phyloP scores from a whole-genome alignment of 2,113 vertebrate genomes.

The Trochalopteron elliotii region DNA sequence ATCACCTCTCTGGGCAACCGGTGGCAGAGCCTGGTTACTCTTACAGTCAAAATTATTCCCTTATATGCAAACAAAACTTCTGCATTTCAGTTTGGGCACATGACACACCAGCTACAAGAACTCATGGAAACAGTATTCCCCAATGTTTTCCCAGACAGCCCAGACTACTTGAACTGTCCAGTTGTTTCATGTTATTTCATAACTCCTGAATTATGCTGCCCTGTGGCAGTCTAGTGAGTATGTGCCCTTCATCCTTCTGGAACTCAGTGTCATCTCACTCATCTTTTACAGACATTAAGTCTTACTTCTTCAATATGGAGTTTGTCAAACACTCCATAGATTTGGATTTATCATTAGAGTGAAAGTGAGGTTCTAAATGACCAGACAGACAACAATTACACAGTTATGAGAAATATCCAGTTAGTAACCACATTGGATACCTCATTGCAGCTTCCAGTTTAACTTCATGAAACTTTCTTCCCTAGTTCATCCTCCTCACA shows the following conservation, averaged over 20 bases:
- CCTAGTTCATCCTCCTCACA: background rate
- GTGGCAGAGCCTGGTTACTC: background rate
- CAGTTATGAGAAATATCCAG: background rate
- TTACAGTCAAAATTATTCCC: background rate
- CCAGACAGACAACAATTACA: background rate
- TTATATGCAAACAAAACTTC: background rate
- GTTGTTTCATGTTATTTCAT: background rate
- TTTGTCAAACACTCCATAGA: background rate
- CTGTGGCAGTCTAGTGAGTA: background rate
- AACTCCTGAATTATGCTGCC: background rate
- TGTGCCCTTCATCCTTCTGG: background rate
- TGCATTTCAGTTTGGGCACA: background rate
- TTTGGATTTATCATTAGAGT: background rate
- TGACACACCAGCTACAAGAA: background rate
- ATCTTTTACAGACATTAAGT: background rate
- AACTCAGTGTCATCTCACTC: background rate
- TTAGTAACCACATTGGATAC: background rate
- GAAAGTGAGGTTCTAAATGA: background rate
- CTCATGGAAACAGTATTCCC: background rate
- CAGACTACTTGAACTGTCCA: background rate
- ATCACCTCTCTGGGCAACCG: background rate
- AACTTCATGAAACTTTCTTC: background rate
- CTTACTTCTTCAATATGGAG: background rate
- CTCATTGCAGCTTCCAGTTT: background rate
- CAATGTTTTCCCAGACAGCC: accelerated